phyloP scores from a whole-genome alignment of 2,888 invertebrate species.

The Maniola hyperantus region DNA sequence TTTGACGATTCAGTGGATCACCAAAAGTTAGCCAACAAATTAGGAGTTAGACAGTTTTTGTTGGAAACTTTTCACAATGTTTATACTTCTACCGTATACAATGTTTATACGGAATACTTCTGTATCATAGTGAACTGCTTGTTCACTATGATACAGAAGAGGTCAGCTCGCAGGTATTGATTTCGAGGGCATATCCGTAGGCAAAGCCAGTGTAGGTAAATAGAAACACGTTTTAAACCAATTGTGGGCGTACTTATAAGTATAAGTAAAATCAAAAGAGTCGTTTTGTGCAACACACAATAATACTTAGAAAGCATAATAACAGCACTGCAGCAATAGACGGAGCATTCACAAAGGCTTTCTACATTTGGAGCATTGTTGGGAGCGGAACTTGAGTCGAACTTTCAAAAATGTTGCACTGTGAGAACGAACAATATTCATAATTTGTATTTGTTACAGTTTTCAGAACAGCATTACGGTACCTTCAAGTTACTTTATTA shows the following conservation, averaged over 20 bases:
- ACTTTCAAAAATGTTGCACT: slow-evolving; percentile 18
- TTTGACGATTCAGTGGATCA: too few species aligned
- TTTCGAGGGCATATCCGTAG: background rate
- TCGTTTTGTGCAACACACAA: slow-evolving; percentile 16
- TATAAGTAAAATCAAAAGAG: slow-evolving; percentile 8
- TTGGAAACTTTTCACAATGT: too few species aligned
- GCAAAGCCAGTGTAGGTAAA: background rate
- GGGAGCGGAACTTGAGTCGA: slow-evolving; percentile 18
- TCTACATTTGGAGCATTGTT: slow-evolving; percentile 21
- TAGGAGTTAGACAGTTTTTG: too few species aligned
- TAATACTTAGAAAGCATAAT: slow-evolving; percentile 16
- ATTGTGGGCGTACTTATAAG: background rate
- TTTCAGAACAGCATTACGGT: background rate
- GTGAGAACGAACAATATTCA: slow-evolving; percentile 13
- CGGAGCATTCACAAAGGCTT: slow-evolving; percentile 21
- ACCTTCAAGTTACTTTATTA: too few species aligned
- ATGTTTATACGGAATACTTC: too few species aligned
- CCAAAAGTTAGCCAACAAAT: too few species aligned
- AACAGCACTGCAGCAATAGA: background rate
- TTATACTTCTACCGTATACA: too few species aligned
- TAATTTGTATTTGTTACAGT: slow-evolving; percentile 3
- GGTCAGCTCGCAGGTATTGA: too few species aligned
- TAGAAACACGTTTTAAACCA: background rate
- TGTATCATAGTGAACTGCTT: too few species aligned
- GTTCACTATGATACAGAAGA: too few species aligned